Evolutionary conservation across 2,888 invertebrate genomes (phyloP).

Genomic region (Platycheirus rosarum): DNA sequence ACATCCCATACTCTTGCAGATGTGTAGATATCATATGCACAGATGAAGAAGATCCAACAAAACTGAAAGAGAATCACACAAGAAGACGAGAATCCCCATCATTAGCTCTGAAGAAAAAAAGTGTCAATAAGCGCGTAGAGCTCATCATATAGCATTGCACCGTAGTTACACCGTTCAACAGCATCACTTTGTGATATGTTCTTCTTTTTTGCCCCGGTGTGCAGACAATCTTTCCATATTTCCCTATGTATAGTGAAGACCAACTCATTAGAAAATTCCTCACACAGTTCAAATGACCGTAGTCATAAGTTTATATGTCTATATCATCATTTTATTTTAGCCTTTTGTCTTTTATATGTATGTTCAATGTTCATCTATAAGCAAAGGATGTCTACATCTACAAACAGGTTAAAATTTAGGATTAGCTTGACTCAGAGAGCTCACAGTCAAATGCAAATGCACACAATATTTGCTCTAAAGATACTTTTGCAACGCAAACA

Average conservation of each 20-base stretch:
- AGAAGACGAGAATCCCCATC: constrained; percentile 55
- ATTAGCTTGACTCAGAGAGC: constrained; percentile 55
- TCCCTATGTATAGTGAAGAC: too few relatives aligned
- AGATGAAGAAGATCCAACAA: constrained; percentile 53
- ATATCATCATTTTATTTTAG: too few relatives aligned
- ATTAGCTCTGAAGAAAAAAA: constrained; percentile 64
- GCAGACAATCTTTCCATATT: constrained; percentile 4
- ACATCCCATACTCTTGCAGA: not conserved
- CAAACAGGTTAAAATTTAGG: constrained; percentile 63
- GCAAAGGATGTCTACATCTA: too few relatives aligned
- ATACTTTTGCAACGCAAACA: constrained; percentile 65
- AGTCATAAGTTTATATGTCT: constrained; percentile 57
- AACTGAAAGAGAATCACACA: constrained; percentile 28
- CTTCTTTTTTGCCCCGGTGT: constrained; percentile 3
- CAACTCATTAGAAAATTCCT: constrained; percentile 64
- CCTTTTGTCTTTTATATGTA: too few relatives aligned
- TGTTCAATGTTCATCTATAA: too few relatives aligned
- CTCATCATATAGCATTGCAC: too few relatives aligned
- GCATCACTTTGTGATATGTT: constrained; percentile 28
- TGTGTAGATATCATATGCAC: constrained; percentile 6
- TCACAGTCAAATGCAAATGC: constrained; percentile 40
- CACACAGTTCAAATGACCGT: constrained; percentile 41
- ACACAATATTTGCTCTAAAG: constrained; percentile 62
- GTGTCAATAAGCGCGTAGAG: constrained; percentile 56
- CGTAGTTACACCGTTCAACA: constrained; percentile 26